Base-by-base conservation (phyloP, 2,888 invertebrate genomes). In the Muschampia plurimacula region DNA sequence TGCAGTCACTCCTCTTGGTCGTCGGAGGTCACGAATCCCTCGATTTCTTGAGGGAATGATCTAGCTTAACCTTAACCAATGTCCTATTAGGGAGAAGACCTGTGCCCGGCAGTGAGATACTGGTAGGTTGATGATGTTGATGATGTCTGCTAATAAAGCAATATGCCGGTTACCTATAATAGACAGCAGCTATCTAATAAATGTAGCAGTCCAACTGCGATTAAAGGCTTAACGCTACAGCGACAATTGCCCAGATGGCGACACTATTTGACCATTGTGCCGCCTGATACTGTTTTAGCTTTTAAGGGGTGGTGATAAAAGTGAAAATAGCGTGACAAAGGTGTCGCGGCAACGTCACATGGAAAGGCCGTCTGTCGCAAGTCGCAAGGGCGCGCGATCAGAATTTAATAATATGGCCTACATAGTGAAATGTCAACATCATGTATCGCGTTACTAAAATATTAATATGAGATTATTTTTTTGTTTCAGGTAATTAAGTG, bases 361-460 rank as follows among this genome's bases (percentile, higher is more conserved):
- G 78, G 79, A 80, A 80, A 84, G 87, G 87, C 81, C 80, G 83
- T 49, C 79, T 90, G 22, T 4, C 32, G 32, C 4, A 2, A 4
- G 87, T 83, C 83, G 88, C 86, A 91, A 92, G 89, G 86, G 86
- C 85, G 81, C 82, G 84, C 83, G 80, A 77, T 74, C 79, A 73
- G 89, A 86, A 88, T 90, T 84, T 77, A 77, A 80, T 78, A 85
- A 75, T 78, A 80, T 78, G 87, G 77, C 87, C 89, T 85, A 90
- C 87, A 87, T 89, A 63, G 67, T 57, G 74, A 84, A 87, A 88
- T 90, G 88, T 86, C 88, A 88, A 87, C 87, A 85, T 82, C 76
- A 76, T 75, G 71, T 75, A 74, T 77, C 69, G 71, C 74, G 67
- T 76, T 78, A 78, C 80, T 82, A 74, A 80, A 84, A 82, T 82